Evolutionary conservation across 2,888 invertebrate genomes (phyloP).

Genomic region (Chloroclystis v-ata): DNA sequence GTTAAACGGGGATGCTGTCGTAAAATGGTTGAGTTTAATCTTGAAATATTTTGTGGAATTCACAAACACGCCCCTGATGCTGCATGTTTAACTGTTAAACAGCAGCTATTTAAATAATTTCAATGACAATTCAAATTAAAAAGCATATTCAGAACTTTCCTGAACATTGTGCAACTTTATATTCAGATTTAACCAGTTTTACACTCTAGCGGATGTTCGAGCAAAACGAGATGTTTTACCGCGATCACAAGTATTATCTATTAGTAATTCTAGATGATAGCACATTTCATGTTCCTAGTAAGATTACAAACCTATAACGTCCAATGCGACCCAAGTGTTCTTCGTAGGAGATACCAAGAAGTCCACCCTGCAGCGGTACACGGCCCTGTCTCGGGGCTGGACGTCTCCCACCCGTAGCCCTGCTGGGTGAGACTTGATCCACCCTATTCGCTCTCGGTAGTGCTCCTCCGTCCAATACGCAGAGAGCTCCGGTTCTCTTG

Average conservation of each 20-base stretch:
- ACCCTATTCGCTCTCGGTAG: constrained; percentile 82
- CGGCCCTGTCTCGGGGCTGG: constrained; percentile 55
- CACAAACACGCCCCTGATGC: neutral
- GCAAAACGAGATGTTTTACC: no score
- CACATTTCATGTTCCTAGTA: no score
- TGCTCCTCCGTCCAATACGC: constrained; percentile 73
- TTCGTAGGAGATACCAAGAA: constrained; percentile 84
- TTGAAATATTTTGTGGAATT: constrained; percentile 11
- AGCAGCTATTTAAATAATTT: no score
- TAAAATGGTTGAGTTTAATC: constrained; percentile 24
- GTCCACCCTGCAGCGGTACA: constrained; percentile 67
- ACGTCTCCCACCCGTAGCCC: constrained; percentile 54
- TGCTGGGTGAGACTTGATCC: constrained; percentile 68
- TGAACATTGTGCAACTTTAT: no score
- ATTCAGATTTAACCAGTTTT: no score
- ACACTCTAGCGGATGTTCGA: no score
- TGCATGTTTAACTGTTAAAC: neutral
- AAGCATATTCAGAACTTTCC: no score
- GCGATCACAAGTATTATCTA: no score
- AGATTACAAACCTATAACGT: constrained; percentile 83
- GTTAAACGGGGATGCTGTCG: constrained; percentile 17
- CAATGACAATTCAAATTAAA: no score
- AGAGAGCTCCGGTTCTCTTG: constrained; percentile 52
- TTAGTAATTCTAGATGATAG: no score
- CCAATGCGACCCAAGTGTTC: constrained; percentile 85